Conservation (phyloP, 2,113 vertebrate genomes). For the human region GRCh38 chr5:40685501-40686000, state of each 20-base stretch:
- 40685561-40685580: conserved; percentile 49
- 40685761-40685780: background rate
- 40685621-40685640: background rate
- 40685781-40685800: background rate
- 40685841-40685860: conserved; percentile 4
- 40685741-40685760: background rate
- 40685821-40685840: background rate
- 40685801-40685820: background rate
- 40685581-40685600: conserved; percentile 25
- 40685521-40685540: background rate
- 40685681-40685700: background rate
- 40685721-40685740: background rate
- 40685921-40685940: background rate
- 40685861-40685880: background rate
- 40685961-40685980: background rate
- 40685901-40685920: conserved; percentile 6
- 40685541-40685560: background rate
- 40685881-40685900: background rate
- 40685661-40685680: background rate
- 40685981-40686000: background rate
- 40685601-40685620: background rate
- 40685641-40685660: background rate
- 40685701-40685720: background rate
- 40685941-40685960: background rate
- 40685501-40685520: background rate